Evolutionary conservation across 2,888 invertebrate genomes (phyloP), one percentile per base, ranked within the genome.

Genomic region (Yponomeuta evonymella): DNA sequence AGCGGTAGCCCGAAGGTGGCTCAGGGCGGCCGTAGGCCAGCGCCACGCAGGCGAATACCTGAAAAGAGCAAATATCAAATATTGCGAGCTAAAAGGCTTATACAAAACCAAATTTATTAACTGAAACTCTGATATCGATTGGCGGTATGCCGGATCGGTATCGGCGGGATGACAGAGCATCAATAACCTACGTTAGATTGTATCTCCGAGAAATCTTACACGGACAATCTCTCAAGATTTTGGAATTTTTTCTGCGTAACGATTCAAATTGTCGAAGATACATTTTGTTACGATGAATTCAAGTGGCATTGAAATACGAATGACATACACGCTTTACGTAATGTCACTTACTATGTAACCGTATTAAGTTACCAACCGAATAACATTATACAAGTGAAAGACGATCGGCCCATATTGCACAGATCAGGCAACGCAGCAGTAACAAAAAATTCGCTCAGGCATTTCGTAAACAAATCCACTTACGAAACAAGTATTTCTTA

Each of bases 31-130:
- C 92, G 70, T 86, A 87, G 71, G 87, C 91, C 78, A 90, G 72
- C 77, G 90, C 90, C 87, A 90, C 89, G 75, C 88, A 89, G 83
- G 91, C 91, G 78, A 92, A 86, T 81, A 92, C 81, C 92, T 92
- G 81, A 33, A 85, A 84, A 81, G 76, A 83, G 58, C 71, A 79
- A 43, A 36, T 12, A 30, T 51, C 30, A 75, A 12, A 48, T 58
- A 58, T 71, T 48, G 68, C 72, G 69, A 66, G 51, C 15, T 15
- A 15, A 58, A 12, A 58, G 15, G 51, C 51, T 58, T 58, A 58
- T 1, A 58, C 51, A 58, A 58, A 12, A 58, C 51, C 51, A 58
- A 23, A 58, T 58, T 58, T 15, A 58, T 58, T 58, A 58, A 58
- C 2, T 58, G 11, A 51, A 12, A 12, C 51, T 4, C 10, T 51